Percentiles rank a stretch among this genome's conserved stretches.
These are phyloP conservation scores for Sycophila sp. DNA, from an alignment of 1,140 invertebrate genomes.

Conservation along the genomic window DNA sequence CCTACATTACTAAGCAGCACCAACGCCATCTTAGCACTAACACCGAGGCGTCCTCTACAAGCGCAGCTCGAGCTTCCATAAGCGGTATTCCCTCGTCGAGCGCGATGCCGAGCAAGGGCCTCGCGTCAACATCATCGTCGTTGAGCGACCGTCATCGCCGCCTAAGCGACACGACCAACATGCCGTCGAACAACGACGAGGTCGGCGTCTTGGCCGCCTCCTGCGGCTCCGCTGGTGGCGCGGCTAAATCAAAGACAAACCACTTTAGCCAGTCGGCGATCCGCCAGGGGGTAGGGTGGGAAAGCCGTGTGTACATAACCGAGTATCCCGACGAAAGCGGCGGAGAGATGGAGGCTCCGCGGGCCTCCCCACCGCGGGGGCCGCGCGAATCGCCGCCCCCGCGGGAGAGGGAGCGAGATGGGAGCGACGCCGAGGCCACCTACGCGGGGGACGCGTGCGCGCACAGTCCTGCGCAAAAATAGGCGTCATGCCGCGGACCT, in stretches of 20 bases:
- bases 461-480: no score
- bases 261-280: slow-evolving; percentile 61
- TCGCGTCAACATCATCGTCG: slow-evolving; percentile 33
- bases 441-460: no score
- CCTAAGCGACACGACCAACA: not conserved
- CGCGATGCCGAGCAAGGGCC: no score
- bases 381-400: slow-evolving; percentile 30
- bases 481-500: no score
- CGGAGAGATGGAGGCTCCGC: not conserved
- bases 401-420: slow-evolving; percentile 48
- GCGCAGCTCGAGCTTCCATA: slow-evolving; percentile 23
- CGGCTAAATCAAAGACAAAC: slow-evolving; percentile 67
- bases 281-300: no score
- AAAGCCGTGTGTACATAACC: slow-evolving; percentile 17
- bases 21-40: not conserved
- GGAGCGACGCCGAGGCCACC: no score
- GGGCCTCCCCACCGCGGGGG: slow-evolving; percentile 43
- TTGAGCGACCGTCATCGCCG: slow-evolving; percentile 1
- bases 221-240: not conserved
- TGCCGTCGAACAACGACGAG: slow-evolving; percentile 32
- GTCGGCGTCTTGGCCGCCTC: slow-evolving; percentile 13
- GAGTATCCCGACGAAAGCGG: not conserved
- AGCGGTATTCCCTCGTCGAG: no score
- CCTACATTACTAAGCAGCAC: no score
- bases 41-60: slow-evolving; percentile 1